Conservation (phyloP, 2,888 invertebrate species). For the Cyaniris semiargus region DNA sequence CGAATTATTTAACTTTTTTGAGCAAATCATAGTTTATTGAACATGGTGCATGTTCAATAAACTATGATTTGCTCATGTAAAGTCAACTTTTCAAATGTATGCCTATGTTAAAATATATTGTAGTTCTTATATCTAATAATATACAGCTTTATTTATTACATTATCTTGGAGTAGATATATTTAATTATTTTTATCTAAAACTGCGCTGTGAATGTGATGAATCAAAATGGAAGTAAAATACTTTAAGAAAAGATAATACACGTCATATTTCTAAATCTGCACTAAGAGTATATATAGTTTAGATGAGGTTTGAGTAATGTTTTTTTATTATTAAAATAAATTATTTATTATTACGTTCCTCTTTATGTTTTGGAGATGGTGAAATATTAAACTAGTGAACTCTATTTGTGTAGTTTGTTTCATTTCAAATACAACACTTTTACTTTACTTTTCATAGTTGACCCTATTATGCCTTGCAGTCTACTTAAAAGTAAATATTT, state of each 20-base stretch:
- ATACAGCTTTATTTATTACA: not conserved
- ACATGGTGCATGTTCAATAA: no score
- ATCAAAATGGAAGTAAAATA: conserved; percentile 53
- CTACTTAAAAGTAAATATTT: no score
- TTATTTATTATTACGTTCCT: conserved; percentile 47
- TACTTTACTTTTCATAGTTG: not conserved
- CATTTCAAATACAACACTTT: not conserved
- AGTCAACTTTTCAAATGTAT: not conserved
- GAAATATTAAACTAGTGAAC: conserved; percentile 30
- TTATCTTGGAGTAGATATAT: not conserved
- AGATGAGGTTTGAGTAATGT: conserved; percentile 45
- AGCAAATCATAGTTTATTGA: not conserved
- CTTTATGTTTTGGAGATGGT: conserved; percentile 31
- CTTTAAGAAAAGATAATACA: conserved; percentile 59
- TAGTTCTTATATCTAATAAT: not conserved
- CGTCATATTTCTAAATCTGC: conserved; percentile 70
- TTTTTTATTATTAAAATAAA: conserved; percentile 48
- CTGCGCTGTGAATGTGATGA: conserved; percentile 68
- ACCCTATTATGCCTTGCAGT: no score
- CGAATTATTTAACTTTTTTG: not conserved
- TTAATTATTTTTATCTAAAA: conserved; percentile 53
- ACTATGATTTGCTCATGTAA: no score
- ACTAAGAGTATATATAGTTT: conserved; percentile 56
- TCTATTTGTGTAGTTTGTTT: conserved; percentile 7
- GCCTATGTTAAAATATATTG: not conserved